These are phyloP conservation scores for Ceratoteleas bidentatus DNA, from an alignment of 1,140 invertebrate genomes.

Conservation along the genomic window DNA sequence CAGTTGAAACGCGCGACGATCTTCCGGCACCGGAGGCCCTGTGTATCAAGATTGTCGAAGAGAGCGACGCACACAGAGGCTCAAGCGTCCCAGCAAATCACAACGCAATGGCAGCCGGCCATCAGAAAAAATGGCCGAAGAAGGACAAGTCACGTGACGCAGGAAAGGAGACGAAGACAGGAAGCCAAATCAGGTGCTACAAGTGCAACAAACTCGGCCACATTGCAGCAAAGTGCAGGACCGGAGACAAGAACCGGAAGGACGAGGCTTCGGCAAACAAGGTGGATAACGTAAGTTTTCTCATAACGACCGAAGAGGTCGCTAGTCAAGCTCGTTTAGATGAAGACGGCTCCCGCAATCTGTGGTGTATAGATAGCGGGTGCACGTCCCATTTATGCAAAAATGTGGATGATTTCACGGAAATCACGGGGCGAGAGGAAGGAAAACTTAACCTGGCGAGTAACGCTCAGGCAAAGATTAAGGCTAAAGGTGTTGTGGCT, in stretches of 20 bases:
- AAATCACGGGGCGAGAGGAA: neutral
- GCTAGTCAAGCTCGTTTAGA: neutral
- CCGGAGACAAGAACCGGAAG: conserved; percentile 12
- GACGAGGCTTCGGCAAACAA: conserved; percentile 71
- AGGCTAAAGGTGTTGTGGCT: neutral
- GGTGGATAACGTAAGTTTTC: conserved; percentile 1
- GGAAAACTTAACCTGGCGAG: neutral
- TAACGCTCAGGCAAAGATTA: neutral
- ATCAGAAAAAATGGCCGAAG: neutral
- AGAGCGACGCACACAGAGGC: neutral
- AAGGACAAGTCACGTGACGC: neutral
- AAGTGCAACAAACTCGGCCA: conserved; percentile 13
- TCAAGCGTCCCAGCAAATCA: neutral
- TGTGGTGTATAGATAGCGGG: conserved; percentile 23
- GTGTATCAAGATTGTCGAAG: neutral
- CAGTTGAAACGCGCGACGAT: too few relatives aligned
- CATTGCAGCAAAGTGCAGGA: conserved; percentile 5
- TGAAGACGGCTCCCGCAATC: neutral
- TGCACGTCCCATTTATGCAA: conserved; percentile 17
- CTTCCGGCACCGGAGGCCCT: too few relatives aligned
- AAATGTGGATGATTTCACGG: neutral
- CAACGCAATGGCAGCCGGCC: neutral
- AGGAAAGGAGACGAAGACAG: neutral
- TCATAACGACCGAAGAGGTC: neutral
- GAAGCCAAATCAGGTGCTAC: neutral